phyloP scores from a whole-genome alignment of 2,888 invertebrate genomes.

The Polymixis lichenea region DNA sequence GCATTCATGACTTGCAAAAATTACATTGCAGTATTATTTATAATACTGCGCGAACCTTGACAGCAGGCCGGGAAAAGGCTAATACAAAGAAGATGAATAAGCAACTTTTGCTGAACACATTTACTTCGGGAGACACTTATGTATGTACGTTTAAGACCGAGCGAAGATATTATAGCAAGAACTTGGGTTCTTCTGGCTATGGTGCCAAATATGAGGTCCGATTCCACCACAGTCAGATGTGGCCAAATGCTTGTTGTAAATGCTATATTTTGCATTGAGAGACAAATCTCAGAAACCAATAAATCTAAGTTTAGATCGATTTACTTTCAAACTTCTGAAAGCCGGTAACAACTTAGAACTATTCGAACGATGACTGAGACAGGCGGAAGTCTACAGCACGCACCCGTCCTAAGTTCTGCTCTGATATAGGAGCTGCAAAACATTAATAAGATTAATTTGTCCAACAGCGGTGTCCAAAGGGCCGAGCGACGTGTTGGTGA shows the following conservation, averaged over 20 bases:
- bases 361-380: neutral
- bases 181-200: neutral
- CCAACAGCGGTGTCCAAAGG: slow-evolving; percentile 82
- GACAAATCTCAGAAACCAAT: neutral
- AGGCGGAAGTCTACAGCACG: neutral
- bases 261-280: neutral
- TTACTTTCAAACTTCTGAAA: neutral
- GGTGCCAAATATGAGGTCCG: neutral
- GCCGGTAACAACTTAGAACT: neutral
- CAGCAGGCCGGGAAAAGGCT: slow-evolving; percentile 45
- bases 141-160: slow-evolving; percentile 12
- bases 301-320: neutral
- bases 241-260: neutral
- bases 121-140: slow-evolving; percentile 28
- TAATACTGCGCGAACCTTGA: slow-evolving; percentile 46
- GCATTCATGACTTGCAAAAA: slow-evolving; percentile 55
- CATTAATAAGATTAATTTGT: slow-evolving; percentile 36
- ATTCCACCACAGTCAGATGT: neutral
- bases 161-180: neutral
- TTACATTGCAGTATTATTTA: slow-evolving; percentile 52
- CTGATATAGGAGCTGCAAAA: neutral
- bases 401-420: neutral
- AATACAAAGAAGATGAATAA: slow-evolving; percentile 54
- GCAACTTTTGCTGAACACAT: slow-evolving; percentile 49
- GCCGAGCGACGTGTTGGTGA: slow-evolving; percentile 85